Evolutionary conservation across 2,797 vertebrate genomes (phyloP), one percentile per base, ranked within the genome.

Genomic region (Heterohyrax brucei): DNA sequence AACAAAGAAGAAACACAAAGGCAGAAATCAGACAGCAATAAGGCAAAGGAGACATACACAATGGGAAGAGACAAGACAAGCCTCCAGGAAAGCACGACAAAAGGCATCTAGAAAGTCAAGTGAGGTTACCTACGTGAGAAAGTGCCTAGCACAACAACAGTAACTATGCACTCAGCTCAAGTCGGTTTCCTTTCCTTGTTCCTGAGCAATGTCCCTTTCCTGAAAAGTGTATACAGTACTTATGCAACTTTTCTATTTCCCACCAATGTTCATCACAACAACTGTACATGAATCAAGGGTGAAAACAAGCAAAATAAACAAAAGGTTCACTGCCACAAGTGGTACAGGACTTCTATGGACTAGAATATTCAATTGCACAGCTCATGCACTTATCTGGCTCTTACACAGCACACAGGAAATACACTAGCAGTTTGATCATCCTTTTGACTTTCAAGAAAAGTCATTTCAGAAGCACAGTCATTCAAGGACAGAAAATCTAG

Each of bases 371-470:
- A 93, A 33, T 33, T 82, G 28, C 19, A 78, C 44, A 14, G 79
- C 68, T 87, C 79, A 66, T 28, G 39, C 44, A 61, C 66, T 87
- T 95, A 88, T 33, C 19, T 93, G 22, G 39, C 64, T 33, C 28
- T 50, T 85, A 76, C 1, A 39, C 33, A 91, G 21, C 79, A 93
- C 18, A 72, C 12, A 84, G 66, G 66, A 86, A 95, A 66, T 7
- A 48, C 2, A 50, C 46, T 53, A 68, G 8, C 87, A 26, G 44
- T 66, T 73, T 88, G n/a, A 88, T 56, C 50, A 75, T 18, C 48
- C 76, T 81, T 90, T 88, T 89, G 50, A 68, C 61, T 86, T 85
- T 19, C 16, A 88, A 19, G 59, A 89, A 89, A 91, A 89, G 72
- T 70, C 44, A 72, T 24, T 93, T 84, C 30, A 62, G 62, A 85